Evolutionary conservation across 2,888 invertebrate genomes (phyloP).

Genomic region (Aleiodes leptofemur): DNA sequence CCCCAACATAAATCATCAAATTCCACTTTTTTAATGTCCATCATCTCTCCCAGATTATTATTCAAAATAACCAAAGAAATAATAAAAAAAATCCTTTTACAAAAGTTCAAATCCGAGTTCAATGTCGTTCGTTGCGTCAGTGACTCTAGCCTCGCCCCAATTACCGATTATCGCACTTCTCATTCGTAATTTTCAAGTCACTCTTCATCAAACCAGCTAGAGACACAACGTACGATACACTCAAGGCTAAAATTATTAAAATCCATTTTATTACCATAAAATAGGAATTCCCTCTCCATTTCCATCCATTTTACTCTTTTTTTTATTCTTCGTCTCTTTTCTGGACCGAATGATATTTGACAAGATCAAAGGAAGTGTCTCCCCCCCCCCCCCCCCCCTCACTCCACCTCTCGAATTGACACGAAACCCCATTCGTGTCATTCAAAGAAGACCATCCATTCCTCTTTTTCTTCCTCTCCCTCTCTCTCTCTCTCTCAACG

Average conservation of each 20-base stretch:
- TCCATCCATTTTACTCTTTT: constrained; percentile 1
- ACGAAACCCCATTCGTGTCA: too few species aligned
- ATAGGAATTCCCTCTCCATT: too few species aligned
- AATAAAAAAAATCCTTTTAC: neutral
- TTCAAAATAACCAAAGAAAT: too few species aligned
- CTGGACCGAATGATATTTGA: neutral
- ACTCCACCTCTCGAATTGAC: too few species aligned
- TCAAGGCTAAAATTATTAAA: neutral
- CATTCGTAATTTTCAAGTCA: constrained; percentile 30
- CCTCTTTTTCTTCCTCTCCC: too few species aligned
- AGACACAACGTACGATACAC: neutral
- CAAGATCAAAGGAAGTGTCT: neutral
- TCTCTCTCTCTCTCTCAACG: too few species aligned
- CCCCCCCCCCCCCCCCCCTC: too few species aligned
- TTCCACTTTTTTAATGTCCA: too few species aligned
- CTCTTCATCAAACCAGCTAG: constrained; percentile 1
- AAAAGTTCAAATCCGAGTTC: constrained; percentile 40
- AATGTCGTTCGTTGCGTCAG: constrained; percentile 43
- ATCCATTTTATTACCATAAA: neutral
- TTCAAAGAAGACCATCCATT: too few species aligned
- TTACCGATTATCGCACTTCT: constrained; percentile 38
- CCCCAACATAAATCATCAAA: too few species aligned
- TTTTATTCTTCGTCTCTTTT: neutral
- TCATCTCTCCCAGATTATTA: too few species aligned
- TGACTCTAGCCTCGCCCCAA: constrained; percentile 41